phyloP scores from a whole-genome alignment of 2,113 vertebrate species.

The Phainopepla nitens region DNA sequence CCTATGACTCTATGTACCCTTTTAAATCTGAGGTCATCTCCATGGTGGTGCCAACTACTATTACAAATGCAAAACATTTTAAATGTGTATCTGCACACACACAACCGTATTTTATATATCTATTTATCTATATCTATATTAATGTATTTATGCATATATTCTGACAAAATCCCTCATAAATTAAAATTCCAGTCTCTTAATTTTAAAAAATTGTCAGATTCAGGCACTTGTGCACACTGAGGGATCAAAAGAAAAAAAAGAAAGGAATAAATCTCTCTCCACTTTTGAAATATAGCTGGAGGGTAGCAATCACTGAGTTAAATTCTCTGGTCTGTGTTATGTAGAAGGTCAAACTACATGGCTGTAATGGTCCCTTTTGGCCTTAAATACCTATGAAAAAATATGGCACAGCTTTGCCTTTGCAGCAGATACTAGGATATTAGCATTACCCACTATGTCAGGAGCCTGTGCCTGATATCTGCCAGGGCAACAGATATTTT shows the following conservation, averaged over 20 bases:
- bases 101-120: neutral
- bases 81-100: neutral
- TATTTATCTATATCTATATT: neutral
- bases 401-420: neutral
- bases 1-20: neutral
- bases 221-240: neutral
- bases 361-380: neutral
- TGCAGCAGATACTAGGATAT: neutral
- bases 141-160: neutral
- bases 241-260: neutral
- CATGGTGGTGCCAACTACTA: neutral
- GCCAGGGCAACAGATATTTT: neutral
- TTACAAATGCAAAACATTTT: conserved; percentile 5
- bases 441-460: neutral
- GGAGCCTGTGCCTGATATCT: neutral
- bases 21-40: conserved; percentile 22
- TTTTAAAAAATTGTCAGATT: neutral
- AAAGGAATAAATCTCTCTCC: neutral
- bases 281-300: neutral
- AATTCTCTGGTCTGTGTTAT: neutral
- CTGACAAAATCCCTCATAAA: neutral
- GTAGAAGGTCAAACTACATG: neutral
- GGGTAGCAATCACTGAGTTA: neutral
- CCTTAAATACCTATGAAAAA: neutral
- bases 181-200: neutral